Evolutionary conservation across 2,888 invertebrate genomes (phyloP).

Genomic region (Parnassius mnemosyne): DNA sequence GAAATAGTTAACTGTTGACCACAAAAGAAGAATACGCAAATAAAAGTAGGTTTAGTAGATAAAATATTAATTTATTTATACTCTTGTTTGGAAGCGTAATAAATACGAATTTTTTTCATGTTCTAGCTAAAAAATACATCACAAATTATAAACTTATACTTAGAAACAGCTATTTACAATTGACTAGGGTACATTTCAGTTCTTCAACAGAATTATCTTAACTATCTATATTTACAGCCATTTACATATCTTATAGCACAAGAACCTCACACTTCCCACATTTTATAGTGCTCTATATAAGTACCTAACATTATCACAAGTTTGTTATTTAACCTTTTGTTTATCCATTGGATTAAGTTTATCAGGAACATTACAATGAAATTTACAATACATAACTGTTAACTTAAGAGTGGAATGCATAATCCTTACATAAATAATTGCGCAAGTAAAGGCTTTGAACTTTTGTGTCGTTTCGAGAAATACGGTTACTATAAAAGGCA

Average conservation of each 20-base stretch:
- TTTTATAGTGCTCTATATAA: slow-evolving; percentile 54
- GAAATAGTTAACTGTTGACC: too few species aligned
- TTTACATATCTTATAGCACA: slow-evolving; percentile 51
- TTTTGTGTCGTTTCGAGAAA: slow-evolving; percentile 42
- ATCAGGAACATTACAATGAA: slow-evolving; percentile 66
- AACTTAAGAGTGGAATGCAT: slow-evolving; percentile 56
- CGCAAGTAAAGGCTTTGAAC: slow-evolving; percentile 30
- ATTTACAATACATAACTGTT: slow-evolving; percentile 42
- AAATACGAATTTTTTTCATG: slow-evolving; percentile 72
- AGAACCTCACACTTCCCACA: slow-evolving; percentile 44
- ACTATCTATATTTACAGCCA: slow-evolving; percentile 33
- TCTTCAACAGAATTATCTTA: slow-evolving; percentile 65
- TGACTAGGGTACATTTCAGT: slow-evolving; percentile 81
- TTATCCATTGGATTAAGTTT: neutral
- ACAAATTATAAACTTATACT: slow-evolving; percentile 73
- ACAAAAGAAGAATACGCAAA: slow-evolving; percentile 27
- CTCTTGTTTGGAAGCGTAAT: slow-evolving; percentile 80
- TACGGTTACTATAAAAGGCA: slow-evolving; percentile 43
- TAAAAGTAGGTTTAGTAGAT: slow-evolving; percentile 64
- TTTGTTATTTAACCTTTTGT: slow-evolving; percentile 35
- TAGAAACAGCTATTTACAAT: slow-evolving; percentile 72
- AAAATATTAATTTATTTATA: slow-evolving; percentile 79
- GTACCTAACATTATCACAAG: slow-evolving; percentile 76
- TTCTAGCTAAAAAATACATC: slow-evolving; percentile 77
- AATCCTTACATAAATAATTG: slow-evolving; percentile 32